Evolutionary conservation across 2,797 vertebrate genomes (phyloP), one percentile per base, ranked within the genome.

Genomic region (Mycteria americana): DNA sequence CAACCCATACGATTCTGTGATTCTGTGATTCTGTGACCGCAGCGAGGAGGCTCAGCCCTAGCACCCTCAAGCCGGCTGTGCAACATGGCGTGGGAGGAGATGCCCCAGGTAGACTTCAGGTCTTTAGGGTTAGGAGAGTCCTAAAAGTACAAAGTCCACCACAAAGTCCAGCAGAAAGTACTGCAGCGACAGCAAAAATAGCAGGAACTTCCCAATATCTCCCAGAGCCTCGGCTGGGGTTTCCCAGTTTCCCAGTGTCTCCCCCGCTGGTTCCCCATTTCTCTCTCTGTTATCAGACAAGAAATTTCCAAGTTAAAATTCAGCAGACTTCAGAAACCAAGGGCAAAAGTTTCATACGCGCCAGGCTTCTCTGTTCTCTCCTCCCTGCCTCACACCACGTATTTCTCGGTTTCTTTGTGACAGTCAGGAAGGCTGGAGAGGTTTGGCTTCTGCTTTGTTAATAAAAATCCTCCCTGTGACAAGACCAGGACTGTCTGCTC

Each of bases 11-110:
- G 37, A 37, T 37, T 37, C 37, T 37, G 37, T 37, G 37, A 37
- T 37, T 37, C 37, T 37, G 37, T 37, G 37, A 37, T 37, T 37
- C 37, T 37, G 37, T 37, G 37, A n/a, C 37, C 37, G 50, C 33
- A 8, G 31, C 2, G 37, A 60, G 46, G 46, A 53, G 7, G 11
- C 51, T 45, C 5, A 2, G 45, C 39, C n/a, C 39, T 46, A 33
- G 68, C 31, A 28, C 15, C 45, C 53, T 51, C 1, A 2, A 1
- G 1, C 14, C 1, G 3, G 16, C 60, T 48, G 30, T 7, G 22
- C 0, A 13, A 50, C 25, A 4, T 2, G 4, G 37, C 6, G 2
- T 23, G 18, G 10, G 11, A 72, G 45, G 25, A 79, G 53, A n/a
- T 2, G 10, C 22, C 19, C 41, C 56, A 31, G 60, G 21, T 7